Base-by-base conservation (phyloP, 2,797 vertebrate species). In the Muraenolepis orangiensis region DNA sequence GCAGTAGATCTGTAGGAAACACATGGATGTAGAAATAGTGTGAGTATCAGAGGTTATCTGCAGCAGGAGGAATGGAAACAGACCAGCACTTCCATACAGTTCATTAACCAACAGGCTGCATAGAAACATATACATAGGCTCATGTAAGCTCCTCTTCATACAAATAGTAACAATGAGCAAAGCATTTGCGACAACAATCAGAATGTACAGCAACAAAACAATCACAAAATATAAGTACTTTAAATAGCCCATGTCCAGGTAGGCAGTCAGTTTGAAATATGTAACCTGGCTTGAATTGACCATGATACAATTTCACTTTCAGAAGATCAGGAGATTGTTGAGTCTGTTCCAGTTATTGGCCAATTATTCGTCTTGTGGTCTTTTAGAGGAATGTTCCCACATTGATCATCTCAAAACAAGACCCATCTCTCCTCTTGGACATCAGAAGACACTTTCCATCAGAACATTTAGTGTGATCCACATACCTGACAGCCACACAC, bases 71-170 rank as follows among this genome's bases (percentile, higher is more conserved):
- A 81, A 75, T 6, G 84, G 82, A 18, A 78, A 77, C 30, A 88
- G 4, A 0, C 57, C 76, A 18, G 81, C 36, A 32, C 85, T 82
- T 0, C 88, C 90, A 57, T 74, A 57, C 66, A 91, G 80, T 68
- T 89, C 82, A 79, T 87, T 90, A 0, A 84, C 46, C 74, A 76
- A 88, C 81, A 90, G 80, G 76, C 79, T 90, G 73, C 83, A 83
- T 61, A 91, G 77, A 16, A 90, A 90, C 16, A 89, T 12, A 83
- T 87, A 91, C 89, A 91, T 91, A 6, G 88, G 90, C 40, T 90
- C 86, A 76, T 91, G 86, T 14, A 91, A 72, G 8, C 76, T 79
- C 18, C 81, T 85, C 29, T 84, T 81, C n/a, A 76, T 0, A 38
- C 10, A 87, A 73, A 89, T 88, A 0, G 88, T 0, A 66, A 71